phyloP scores from a whole-genome alignment of 1,140 invertebrate species.

The Aphelenchoides fujianensis region DNA sequence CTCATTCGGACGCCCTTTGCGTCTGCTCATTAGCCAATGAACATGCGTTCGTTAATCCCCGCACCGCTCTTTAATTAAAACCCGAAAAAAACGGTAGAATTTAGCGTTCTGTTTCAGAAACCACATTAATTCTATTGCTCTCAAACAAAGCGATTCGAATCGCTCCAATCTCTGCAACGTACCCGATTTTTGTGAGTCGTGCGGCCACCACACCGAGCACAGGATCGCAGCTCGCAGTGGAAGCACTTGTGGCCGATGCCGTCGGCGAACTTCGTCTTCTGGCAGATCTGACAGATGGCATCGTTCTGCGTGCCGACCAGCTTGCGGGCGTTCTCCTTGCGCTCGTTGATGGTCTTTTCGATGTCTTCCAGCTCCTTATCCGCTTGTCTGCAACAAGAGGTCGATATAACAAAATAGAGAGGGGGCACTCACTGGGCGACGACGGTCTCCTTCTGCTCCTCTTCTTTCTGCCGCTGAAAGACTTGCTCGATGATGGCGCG shows the following conservation, averaged over 20 bases:
- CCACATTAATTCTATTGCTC: too few species aligned
- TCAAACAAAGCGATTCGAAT: too few species aligned
- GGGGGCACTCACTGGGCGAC: slow-evolving; percentile 78
- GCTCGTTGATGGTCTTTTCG: slow-evolving; percentile 59
- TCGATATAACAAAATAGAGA: slow-evolving; percentile 2
- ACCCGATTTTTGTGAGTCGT: slow-evolving; percentile 65
- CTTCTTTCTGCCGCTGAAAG: slow-evolving; percentile 88
- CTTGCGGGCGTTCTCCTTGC: slow-evolving; percentile 52
- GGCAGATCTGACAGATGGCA: slow-evolving; percentile 61
- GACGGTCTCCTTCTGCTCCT: slow-evolving; percentile 89
- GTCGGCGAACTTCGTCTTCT: slow-evolving; percentile 54
- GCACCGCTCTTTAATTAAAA: too few species aligned
- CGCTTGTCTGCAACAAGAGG: slow-evolving; percentile 44
- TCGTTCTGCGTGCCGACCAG: slow-evolving; percentile 61
- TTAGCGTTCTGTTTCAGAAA: too few species aligned
- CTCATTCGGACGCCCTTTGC: neutral
- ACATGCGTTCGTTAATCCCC: too few species aligned
- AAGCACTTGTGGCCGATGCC: slow-evolving; percentile 93
- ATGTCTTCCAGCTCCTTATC: slow-evolving; percentile 58
- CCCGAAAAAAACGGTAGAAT: too few species aligned
- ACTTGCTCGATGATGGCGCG: slow-evolving; percentile 93
- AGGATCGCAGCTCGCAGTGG: slow-evolving; percentile 91
- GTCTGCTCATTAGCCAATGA: neutral
- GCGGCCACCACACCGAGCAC: slow-evolving; percentile 94
- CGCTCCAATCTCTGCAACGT: too few species aligned